These are phyloP conservation scores for Mungos mungo DNA, from an alignment of 2,113 vertebrate genomes.

Conservation along the genomic window DNA sequence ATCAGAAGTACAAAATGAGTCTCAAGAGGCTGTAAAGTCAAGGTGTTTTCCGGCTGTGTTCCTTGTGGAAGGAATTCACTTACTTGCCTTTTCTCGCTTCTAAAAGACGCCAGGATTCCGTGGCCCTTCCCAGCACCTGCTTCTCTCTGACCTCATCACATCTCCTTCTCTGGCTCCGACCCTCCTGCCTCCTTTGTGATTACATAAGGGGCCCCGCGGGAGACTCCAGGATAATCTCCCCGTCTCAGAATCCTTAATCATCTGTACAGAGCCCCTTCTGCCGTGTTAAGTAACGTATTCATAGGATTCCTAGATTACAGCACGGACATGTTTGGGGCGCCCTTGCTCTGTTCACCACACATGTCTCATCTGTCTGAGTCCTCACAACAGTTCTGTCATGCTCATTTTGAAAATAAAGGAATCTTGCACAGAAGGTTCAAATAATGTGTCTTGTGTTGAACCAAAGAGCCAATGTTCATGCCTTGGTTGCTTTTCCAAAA, in stretches of 20 bases:
- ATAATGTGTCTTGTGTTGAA: background rate
- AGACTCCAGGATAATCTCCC: background rate
- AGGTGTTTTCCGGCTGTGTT: background rate
- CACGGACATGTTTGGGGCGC: no score
- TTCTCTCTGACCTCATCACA: background rate
- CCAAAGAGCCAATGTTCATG: background rate
- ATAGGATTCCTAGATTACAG: background rate
- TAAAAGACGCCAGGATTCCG: background rate
- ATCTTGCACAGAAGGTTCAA: background rate
- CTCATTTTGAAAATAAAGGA: background rate
- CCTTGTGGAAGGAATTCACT: background rate
- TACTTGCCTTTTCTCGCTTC: background rate
- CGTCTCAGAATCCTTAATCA: background rate
- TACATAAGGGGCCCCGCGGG: background rate
- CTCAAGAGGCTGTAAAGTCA: background rate
- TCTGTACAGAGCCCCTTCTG: background rate
- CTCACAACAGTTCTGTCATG: background rate
- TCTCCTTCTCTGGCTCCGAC: background rate
- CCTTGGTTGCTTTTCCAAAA: background rate
- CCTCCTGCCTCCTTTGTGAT: background rate
- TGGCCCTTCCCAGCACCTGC: background rate
- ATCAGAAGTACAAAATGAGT: background rate
- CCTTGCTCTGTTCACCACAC: background rate
- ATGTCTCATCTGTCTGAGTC: background rate
- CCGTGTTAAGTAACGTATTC: background rate